Evolutionary conservation across 2,888 invertebrate genomes (phyloP), one percentile per base, ranked within the genome.

Genomic region (Nemapogon koenigi): DNA sequence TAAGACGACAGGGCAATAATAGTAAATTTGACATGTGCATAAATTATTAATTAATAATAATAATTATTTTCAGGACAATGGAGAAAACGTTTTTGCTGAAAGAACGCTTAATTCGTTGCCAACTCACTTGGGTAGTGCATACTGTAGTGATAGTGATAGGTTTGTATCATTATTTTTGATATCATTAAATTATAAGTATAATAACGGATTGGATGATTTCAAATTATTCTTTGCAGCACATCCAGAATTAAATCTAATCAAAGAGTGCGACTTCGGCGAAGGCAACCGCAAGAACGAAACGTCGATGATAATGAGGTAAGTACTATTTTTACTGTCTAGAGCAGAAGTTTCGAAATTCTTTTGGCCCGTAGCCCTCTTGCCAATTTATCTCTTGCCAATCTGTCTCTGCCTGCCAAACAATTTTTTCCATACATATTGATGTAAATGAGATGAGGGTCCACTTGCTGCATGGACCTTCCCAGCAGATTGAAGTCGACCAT

Each of bases 71-170:
- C 46, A 72, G 70, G 60, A 54, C n/a, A 66, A 62, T 18, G 71
- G 64, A 2, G 75, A 71, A 42, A 65, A 58, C 37, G 52, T 52
- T 0, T 38, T 61, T 16, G 59, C 62, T 7, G 53, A 50, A 1
- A 52, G 71, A 11, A 58, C 71, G 0, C 44, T 57, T n/a, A 61
- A 65, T 35, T 59, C 63, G 1, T 47, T 62, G n/a, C 66, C 69
- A 0, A 55, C 72, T 7, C 69, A 63, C 36, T 44, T 69, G 30
- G 62, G 59, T 33, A 72, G 69, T 45, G 56, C 59, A 19, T 76
- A 72, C 37, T 70, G 62, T 32, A 75, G 76, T 46, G 76, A 75
- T 37, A 76, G 71, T 30, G 76, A 78, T 47, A 73, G 64, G 73
- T 72, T 8, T 22, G 8, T 7, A 22, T 22, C 8, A 22, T 22